Conservation (phyloP, 2,888 invertebrate species). For the Dicyrtoma fusca region DNA sequence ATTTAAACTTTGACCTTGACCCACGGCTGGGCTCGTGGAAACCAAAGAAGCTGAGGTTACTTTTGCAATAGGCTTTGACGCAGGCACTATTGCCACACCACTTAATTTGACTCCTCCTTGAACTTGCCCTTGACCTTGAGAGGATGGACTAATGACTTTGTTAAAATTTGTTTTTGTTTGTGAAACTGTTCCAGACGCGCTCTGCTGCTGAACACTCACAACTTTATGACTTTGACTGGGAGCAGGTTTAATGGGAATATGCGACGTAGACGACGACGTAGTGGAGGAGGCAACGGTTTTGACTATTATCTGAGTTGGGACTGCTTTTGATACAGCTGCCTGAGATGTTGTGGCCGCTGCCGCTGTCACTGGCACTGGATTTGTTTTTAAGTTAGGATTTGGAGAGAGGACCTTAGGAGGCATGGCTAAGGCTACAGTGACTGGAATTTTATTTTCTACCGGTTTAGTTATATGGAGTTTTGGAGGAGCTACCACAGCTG, state of each 20-base stretch:
- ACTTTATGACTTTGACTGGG: background rate
- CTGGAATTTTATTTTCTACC: background rate
- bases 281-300: constrained; percentile 10
- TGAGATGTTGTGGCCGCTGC: constrained; percentile 4
- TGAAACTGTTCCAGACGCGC: background rate
- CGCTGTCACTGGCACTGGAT: background rate
- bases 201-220: background rate
- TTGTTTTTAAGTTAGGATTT: too few species aligned
- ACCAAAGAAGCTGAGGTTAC: background rate
- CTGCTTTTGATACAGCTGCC: background rate
- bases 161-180: background rate
- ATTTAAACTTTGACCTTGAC: background rate
- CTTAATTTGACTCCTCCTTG: background rate
- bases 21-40: background rate
- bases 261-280: background rate
- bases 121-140: background rate
- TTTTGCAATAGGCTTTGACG: background rate
- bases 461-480: background rate
- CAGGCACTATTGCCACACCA: constrained; percentile 3
- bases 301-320: background rate
- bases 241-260: background rate
- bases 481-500: background rate
- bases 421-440: too few species aligned
- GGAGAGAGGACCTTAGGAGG: background rate
- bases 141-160: background rate